Conservation (phyloP, 2,888 invertebrate species). For the Andrena flavipes region DNA sequence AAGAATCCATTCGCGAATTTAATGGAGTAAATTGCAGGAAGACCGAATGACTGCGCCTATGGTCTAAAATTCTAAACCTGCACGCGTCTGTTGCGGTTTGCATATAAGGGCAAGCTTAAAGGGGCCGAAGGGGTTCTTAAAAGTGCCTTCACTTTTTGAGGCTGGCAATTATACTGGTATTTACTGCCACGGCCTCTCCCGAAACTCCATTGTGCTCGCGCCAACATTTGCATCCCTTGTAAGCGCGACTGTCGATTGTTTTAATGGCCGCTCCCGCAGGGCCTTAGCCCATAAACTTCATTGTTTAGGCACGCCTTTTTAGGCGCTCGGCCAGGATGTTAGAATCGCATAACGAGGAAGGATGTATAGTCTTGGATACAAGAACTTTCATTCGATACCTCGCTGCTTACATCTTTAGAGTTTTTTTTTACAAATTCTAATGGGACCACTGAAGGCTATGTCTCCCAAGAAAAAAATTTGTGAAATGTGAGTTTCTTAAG, state of each 20-base stretch:
- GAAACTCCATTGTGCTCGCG: conserved; percentile 81
- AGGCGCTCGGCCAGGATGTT: conserved; percentile 47
- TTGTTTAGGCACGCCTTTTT: conserved; percentile 83
- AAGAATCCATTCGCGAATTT: no score
- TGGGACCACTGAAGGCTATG: background rate
- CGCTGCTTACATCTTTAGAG: background rate
- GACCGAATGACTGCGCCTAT: conserved; percentile 10
- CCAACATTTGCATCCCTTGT: conserved; percentile 80
- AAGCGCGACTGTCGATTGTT: conserved; percentile 81
- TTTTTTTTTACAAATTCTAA: conserved; percentile 3
- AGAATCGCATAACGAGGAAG: conserved; percentile 57
- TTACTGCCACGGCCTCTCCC: conserved; percentile 79
- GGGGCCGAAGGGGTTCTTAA: conserved; percentile 56
- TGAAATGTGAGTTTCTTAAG: background rate
- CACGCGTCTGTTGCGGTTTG: conserved; percentile 41
- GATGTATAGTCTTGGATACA: conserved; percentile 42
- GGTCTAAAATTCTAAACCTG: conserved; percentile 36
- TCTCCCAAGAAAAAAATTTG: background rate
- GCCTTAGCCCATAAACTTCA: conserved; percentile 82
- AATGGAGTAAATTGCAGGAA: background rate
- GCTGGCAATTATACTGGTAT: conserved; percentile 83
- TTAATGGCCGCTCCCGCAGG: conserved; percentile 78
- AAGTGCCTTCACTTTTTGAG: conserved; percentile 74
- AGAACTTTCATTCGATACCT: conserved; percentile 16
- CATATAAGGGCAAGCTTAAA: conserved; percentile 57